Evolutionary conservation across 2,888 invertebrate genomes (phyloP), one percentile per base, ranked within the genome.

Genomic region (Polymixis lichenea): DNA sequence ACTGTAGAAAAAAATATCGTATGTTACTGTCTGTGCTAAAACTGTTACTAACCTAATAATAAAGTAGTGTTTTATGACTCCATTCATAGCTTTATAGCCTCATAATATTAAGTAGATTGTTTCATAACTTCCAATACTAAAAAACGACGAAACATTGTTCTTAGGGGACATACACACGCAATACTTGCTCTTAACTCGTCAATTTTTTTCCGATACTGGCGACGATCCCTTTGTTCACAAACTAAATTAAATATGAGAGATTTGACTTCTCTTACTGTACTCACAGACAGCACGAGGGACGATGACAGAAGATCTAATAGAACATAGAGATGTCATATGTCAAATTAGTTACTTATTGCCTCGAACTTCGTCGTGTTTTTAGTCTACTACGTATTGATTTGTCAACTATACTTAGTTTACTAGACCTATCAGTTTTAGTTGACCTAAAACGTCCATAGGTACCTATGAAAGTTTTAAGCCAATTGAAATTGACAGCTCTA

Each of bases 121-220:
- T 61, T 53, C 60, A 77, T 80, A 78, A 71, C 71, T 83, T 80
- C 67, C 78, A 67, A 67, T 53, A 49, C 22, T 77, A 69, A 78
- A 38, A 77, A 64, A 43, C 43, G 38, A 22, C n/a, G 17, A 19
- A 81, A 64, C 22, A 32, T 15, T 43, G 28, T 28, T 62, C 32
- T 55, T 80, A 8, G 51, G 49, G 19, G 2, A 51, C 51, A n/a
- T 8, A 1, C 6, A 53, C 53, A 61, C 53, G 49, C 28, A 15
- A 53, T 5, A 43, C 7, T 25, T 78, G 2, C 43, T 46, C 43
- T 56, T 13, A 51, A 19, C 13, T 51, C 15, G 15, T 2, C n/a
- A 19, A 2, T 1, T 7, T 43, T 43, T 43, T n/a, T 25, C 11
- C 25, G 2, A 25, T 17, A 43, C 11, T 25, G 6, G 2, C 17